Conservation (phyloP, 2,113 vertebrate species). For the Callocephalon fimbriatum region DNA sequence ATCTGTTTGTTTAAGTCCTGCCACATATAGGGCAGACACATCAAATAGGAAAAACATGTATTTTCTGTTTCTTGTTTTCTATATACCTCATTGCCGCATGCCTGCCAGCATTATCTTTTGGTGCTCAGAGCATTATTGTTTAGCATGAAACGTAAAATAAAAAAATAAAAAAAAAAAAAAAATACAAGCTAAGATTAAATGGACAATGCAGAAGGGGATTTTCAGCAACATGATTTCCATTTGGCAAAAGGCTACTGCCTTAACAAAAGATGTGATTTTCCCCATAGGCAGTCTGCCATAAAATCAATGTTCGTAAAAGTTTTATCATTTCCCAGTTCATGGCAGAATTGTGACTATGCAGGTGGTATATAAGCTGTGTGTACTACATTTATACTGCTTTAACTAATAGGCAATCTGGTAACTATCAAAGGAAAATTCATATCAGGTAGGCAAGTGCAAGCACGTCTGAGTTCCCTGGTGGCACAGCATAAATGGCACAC, state of each 20-base stretch:
- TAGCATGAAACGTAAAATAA: neutral
- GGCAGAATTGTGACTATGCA: neutral
- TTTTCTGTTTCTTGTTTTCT: neutral
- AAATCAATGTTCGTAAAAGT: slow-evolving; percentile 21
- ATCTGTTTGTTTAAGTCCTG: neutral
- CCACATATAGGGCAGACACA: neutral
- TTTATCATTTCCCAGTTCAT: neutral
- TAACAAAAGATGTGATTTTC: slow-evolving; percentile 20
- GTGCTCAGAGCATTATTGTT: neutral
- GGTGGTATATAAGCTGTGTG: slow-evolving; percentile 6
- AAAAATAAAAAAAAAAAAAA: neutral
- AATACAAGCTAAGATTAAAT: neutral
- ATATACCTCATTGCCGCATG: neutral
- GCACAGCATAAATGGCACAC: neutral
- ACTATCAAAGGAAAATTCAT: slow-evolving; percentile 31
- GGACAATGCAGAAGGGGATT: neutral
- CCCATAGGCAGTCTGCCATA: neutral
- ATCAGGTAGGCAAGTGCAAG: neutral
- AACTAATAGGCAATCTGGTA: slow-evolving; percentile 64
- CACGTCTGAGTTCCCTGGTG: neutral
- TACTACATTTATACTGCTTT: slow-evolving; percentile 4
- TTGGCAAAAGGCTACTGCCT: neutral
- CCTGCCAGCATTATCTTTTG: neutral
- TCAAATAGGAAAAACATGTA: neutral
- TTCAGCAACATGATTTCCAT: neutral